phyloP scores from a whole-genome alignment of 2,888 invertebrate species.

The Myopa tessellatipennis region DNA sequence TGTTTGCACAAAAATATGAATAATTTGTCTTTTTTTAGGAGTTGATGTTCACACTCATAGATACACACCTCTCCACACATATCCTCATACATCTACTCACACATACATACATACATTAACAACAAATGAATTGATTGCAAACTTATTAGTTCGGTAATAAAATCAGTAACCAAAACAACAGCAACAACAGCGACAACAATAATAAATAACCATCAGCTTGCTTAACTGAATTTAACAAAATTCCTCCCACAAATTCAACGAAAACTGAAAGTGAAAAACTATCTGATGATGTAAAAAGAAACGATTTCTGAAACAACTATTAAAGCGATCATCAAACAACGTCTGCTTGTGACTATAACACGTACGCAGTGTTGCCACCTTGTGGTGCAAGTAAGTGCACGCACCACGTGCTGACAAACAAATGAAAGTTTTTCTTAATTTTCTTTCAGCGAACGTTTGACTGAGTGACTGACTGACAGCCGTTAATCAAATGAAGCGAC shows the following conservation, averaged over 20 bases:
- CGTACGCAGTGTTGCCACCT: constrained; percentile 7
- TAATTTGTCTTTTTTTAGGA: too few relatives aligned
- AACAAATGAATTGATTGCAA: too few relatives aligned
- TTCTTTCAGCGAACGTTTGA: not conserved
- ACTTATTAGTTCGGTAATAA: too few relatives aligned
- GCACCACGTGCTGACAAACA: not conserved
- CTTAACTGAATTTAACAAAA: not conserved
- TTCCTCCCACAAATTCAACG: too few relatives aligned
- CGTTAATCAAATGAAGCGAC: not conserved
- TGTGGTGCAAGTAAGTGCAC: constrained; percentile 9
- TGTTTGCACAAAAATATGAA: too few relatives aligned
- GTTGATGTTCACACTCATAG: too few relatives aligned
- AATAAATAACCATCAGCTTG: not conserved
- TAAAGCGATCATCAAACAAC: too few relatives aligned
- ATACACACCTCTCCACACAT: too few relatives aligned
- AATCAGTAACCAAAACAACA: not conserved
- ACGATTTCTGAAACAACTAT: too few relatives aligned
- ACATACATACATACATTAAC: too few relatives aligned
- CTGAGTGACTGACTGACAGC: not conserved
- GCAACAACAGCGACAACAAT: constrained; percentile 1
- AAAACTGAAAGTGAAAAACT: constrained; percentile 5
- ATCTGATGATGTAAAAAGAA: too few relatives aligned
- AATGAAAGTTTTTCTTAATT: constrained; percentile 13
- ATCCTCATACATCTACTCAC: too few relatives aligned
- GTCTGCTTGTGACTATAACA: not conserved